Percentiles rank a stretch among this genome's conserved stretches.
phyloP scores from a whole-genome alignment of 2,797 vertebrate species.

The Protonibea diacanthus region DNA sequence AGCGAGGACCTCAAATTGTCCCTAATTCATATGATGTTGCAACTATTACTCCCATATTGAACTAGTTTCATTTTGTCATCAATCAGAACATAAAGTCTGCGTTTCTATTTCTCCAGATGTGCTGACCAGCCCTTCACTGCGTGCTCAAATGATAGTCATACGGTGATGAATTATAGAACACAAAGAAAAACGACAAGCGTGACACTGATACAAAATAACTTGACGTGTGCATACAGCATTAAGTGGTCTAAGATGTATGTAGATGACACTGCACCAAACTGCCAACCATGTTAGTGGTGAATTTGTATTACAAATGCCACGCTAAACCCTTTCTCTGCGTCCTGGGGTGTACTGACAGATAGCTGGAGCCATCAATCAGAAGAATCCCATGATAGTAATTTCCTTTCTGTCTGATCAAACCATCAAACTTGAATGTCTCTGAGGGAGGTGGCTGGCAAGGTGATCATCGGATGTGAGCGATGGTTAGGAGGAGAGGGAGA shows the following conservation, averaged over 20 bases:
- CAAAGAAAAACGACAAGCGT: slow-evolving; percentile 24
- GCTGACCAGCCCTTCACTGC: neutral
- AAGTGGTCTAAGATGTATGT: slow-evolving; percentile 16
- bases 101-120: slow-evolving; percentile 7
- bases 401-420: slow-evolving; percentile 73
- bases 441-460: slow-evolving; percentile 72
- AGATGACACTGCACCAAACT: slow-evolving; percentile 22
- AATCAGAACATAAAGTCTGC: neutral
- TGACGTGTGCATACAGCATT: slow-evolving; percentile 25
- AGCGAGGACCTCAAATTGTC: neutral
- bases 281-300: slow-evolving; percentile 33
- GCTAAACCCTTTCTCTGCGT: slow-evolving; percentile 20
- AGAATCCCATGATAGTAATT: slow-evolving; percentile 69
- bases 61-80: neutral
- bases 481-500: slow-evolving; percentile 22
- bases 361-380: slow-evolving; percentile 65
- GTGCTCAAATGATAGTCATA: neutral
- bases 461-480: slow-evolving; percentile 63
- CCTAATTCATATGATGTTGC: neutral
- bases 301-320: slow-evolving; percentile 51
- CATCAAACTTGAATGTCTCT: slow-evolving; percentile 73
- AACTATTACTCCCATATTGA: neutral
- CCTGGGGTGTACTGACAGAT: slow-evolving; percentile 45
- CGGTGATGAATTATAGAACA: slow-evolving; percentile 9
- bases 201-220: slow-evolving; percentile 25